Evolutionary conservation across 2,888 invertebrate genomes (phyloP).

Genomic region (Rotaria sp.): DNA sequence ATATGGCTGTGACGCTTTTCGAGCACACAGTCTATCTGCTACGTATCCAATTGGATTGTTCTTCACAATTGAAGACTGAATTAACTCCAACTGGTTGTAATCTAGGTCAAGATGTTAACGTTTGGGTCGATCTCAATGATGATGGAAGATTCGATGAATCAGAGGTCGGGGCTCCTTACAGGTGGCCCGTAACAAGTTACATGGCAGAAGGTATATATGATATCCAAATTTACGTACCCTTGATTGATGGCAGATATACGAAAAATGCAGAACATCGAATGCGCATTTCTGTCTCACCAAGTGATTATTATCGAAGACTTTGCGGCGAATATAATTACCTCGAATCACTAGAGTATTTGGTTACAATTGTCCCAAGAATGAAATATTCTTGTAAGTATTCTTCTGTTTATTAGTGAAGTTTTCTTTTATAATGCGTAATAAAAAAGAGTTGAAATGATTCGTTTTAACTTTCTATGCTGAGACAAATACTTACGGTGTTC

Average conservation of each 20-base stretch:
- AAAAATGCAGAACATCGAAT: too few species aligned
- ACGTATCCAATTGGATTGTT: background rate
- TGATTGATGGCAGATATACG: too few species aligned
- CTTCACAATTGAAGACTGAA: background rate
- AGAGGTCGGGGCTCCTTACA: too few species aligned
- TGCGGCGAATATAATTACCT: background rate
- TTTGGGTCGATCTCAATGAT: too few species aligned
- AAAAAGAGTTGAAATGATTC: too few species aligned
- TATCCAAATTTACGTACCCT: too few species aligned
- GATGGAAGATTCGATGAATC: too few species aligned
- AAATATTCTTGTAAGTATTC: background rate
- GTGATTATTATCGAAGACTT: background rate
- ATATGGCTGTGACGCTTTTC: background rate
- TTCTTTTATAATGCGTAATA: too few species aligned
- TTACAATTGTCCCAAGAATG: background rate
- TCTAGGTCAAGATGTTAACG: too few species aligned
- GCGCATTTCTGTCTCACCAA: background rate
- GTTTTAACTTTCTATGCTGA: too few species aligned
- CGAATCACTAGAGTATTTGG: background rate
- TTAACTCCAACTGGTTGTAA: background rate
- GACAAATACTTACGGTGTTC: too few species aligned
- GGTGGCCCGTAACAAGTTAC: background rate
- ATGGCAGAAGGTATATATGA: background rate
- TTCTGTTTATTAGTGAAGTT: background rate
- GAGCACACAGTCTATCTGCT: background rate